These are phyloP conservation scores for Ophion obscuratus DNA, from an alignment of 2,888 invertebrate species.

Conservation along the genomic window DNA sequence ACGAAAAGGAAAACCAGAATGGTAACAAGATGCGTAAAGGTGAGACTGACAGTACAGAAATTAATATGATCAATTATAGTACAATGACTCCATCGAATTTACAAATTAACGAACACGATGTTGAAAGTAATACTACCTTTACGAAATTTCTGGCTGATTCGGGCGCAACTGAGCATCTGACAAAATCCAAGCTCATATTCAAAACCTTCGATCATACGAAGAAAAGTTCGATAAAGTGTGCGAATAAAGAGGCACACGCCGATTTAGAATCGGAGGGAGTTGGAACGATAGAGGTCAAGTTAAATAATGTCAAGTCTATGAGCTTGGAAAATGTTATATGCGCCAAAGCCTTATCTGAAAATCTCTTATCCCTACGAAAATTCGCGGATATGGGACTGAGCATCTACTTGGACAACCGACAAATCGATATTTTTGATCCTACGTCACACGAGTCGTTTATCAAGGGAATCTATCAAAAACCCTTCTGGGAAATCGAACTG, in stretches of 20 bases:
- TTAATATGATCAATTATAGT: conserved; percentile 49
- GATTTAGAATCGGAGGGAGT: conserved; percentile 68
- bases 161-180: conserved; percentile 69
- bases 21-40: conserved; percentile 43
- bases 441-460: conserved; percentile 61
- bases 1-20: conserved; percentile 43
- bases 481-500: conserved; percentile 64
- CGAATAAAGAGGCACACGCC: conserved; percentile 66
- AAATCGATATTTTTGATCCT: conserved; percentile 62
- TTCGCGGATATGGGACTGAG: conserved; percentile 66
- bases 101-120: conserved; percentile 35
- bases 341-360: conserved; percentile 59
- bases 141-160: conserved; percentile 68
- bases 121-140: conserved; percentile 35
- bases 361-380: conserved; percentile 68
- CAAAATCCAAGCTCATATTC: conserved; percentile 67
- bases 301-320: conserved; percentile 50
- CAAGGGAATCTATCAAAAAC: conserved; percentile 64
- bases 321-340: conserved; percentile 66
- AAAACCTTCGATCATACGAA: conserved; percentile 62
- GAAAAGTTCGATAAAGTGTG: conserved; percentile 64
- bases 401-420: conserved; percentile 67
- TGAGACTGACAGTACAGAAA: conserved; percentile 41
- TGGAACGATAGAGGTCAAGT: conserved; percentile 62
- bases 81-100: conserved; percentile 44